Evolutionary conservation across 92 coral and sea anemone genomes (phyloP).

Genomic region (Hydrozoanthus gracilis): DNA sequence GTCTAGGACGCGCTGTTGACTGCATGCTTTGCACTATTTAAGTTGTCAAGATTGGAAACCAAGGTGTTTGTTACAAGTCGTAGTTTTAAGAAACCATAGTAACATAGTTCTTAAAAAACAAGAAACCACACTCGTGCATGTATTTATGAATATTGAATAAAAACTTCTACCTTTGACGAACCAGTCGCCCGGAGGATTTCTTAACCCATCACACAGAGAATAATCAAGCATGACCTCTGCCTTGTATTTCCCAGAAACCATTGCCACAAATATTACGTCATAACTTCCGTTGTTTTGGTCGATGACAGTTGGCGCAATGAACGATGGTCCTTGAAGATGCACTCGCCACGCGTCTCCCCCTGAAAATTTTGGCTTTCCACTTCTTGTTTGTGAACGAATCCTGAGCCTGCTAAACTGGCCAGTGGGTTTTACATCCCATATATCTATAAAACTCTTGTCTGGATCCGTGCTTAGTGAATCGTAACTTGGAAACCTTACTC

Average conservation of each 20-base stretch:
- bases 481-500: constrained; percentile 44
- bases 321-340: constrained; percentile 71
- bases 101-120: too few relatives aligned
- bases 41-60: too few relatives aligned
- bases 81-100: too few relatives aligned
- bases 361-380: constrained; percentile 54
- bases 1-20: too few relatives aligned
- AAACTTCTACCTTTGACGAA: constrained; percentile 64
- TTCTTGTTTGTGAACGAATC: constrained; percentile 77
- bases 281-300: constrained; percentile 83
- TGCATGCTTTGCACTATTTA: too few relatives aligned
- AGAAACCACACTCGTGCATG: too few relatives aligned
- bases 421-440: constrained; percentile 79
- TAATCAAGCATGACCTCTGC: constrained; percentile 71
- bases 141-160: too few relatives aligned
- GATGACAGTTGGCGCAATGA: constrained; percentile 70
- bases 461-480: constrained; percentile 62
- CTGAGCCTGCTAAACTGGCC: constrained; percentile 80
- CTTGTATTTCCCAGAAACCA: constrained; percentile 76
- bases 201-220: constrained; percentile 73
- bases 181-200: constrained; percentile 82
- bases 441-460: constrained; percentile 66
- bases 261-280: constrained; percentile 77
- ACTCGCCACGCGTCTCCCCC: constrained; percentile 94
- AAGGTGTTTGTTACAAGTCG: too few relatives aligned